These are phyloP conservation scores for Erpetoichthys calabaricus DNA, from an alignment of 2,797 vertebrate species.

Conservation along the genomic window DNA sequence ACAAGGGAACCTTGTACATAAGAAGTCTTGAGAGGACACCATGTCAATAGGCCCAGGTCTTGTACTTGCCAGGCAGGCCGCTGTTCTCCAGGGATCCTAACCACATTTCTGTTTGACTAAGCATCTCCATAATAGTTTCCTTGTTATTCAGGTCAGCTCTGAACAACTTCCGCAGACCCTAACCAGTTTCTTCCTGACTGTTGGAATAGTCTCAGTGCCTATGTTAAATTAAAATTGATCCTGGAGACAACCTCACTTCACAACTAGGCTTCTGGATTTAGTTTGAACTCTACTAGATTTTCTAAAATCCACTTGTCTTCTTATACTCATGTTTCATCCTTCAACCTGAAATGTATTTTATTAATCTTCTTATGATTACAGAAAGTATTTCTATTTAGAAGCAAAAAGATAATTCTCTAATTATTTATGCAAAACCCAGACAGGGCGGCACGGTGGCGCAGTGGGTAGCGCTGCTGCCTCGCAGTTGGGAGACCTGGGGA, in stretches of 20 bases:
- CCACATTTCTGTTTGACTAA: neutral
- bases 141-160: constrained; percentile 7
- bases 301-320: too few species aligned
- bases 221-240: constrained; percentile 6
- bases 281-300: too few species aligned
- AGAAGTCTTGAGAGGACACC: neutral
- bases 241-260: constrained; percentile 1
- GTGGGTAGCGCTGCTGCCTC: too few species aligned
- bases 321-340: too few species aligned
- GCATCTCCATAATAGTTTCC: constrained; percentile 8
- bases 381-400: too few species aligned
- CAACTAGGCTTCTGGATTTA: constrained; percentile 1
- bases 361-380: too few species aligned
- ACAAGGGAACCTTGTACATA: too few species aligned
- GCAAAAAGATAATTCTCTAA: too few species aligned
- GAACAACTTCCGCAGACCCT: constrained; percentile 9
- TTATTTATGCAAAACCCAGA: too few species aligned
- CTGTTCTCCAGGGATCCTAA: constrained; percentile 1
- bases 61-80: constrained; percentile 2
- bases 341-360: too few species aligned
- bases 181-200: constrained; percentile 2
- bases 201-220: constrained; percentile 1
- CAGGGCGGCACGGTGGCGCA: too few species aligned
- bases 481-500: too few species aligned
- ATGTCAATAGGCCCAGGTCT: constrained; percentile 1